A percentile compares a stretch with the other conserved stretches of the same genome.
These are phyloP conservation scores for Uria aalge DNA, from an alignment of 2,113 vertebrate species.

Conservation along the genomic window DNA sequence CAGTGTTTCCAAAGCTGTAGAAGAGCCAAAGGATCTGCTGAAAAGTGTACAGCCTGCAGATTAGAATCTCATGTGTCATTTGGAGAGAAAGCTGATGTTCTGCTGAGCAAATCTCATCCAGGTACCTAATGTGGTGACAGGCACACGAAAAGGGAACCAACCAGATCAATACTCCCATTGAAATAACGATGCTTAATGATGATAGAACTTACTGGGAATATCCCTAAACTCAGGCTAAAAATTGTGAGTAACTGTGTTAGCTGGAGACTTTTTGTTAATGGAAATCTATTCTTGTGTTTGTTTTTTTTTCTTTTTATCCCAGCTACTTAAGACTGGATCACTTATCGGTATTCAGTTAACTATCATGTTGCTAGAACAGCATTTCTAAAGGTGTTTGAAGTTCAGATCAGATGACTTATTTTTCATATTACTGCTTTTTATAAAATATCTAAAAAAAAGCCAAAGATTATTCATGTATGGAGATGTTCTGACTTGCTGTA, in stretches of 20 bases:
- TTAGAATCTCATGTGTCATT: not conserved
- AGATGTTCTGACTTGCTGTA: not conserved
- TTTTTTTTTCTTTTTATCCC: not conserved
- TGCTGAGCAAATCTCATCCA: not conserved
- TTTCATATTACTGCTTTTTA: not conserved
- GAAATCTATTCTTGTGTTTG: not conserved
- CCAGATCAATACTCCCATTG: not conserved
- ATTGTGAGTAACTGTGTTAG: not conserved
- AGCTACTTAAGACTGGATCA: not conserved
- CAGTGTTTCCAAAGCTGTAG: not conserved
- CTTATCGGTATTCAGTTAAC: not conserved
- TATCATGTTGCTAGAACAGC: constrained; percentile 30
- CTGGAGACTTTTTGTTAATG: not conserved
- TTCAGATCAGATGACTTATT: constrained; percentile 17
- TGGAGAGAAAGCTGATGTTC: not conserved
- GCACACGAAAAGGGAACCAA: not conserved
- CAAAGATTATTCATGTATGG: not conserved
- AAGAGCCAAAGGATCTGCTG: not conserved
- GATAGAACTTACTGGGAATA: not conserved
- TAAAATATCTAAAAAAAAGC: not conserved
- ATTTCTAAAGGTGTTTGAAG: constrained; percentile 46
- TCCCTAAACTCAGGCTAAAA: not conserved
- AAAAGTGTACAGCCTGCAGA: not conserved
- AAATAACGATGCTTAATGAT: not conserved
- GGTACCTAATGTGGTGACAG: not conserved